phyloP scores from a whole-genome alignment of 30 jellyfish, hydroid and myxozoan species.

The Aurelia coerulea region DNA sequence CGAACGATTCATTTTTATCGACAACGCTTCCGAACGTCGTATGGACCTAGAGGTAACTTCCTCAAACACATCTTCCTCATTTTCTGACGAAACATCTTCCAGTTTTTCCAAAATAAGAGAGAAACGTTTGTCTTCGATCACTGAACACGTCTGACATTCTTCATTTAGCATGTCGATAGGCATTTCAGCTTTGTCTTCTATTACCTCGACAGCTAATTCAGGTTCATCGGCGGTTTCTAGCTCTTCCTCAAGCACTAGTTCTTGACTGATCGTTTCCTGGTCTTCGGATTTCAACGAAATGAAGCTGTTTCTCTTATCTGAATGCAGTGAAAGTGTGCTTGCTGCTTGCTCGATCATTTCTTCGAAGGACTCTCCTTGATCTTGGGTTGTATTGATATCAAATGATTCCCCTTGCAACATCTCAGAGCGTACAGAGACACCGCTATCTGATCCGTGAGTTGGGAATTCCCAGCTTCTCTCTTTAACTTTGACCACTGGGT shows the following conservation, averaged over 20 bases:
- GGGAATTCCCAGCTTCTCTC: constrained; percentile 29
- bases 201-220: not conserved
- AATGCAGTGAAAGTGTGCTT: not conserved
- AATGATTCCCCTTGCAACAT: constrained; percentile 47
- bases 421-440: constrained; percentile 54
- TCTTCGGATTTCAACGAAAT: not conserved
- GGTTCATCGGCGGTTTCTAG: too few relatives aligned
- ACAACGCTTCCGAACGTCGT: constrained; percentile 18
- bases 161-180: constrained; percentile 24
- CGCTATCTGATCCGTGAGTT: constrained; percentile 60
- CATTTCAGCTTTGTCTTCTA: constrained; percentile 1
- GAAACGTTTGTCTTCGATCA: constrained; percentile 40
- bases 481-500: not conserved
- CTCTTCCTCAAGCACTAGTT: too few relatives aligned
- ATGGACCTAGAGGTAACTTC: constrained; percentile 2
- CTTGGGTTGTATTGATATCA: constrained; percentile 25
- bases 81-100: not conserved
- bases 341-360: not conserved
- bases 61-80: constrained; percentile 15
- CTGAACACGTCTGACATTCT: constrained; percentile 33
- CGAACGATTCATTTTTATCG: constrained; percentile 15
- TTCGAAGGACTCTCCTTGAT: not conserved
- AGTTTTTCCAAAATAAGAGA: constrained; percentile 33
- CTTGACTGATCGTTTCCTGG: not conserved
- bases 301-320: not conserved